Conservation (phyloP, 2,888 invertebrate species). For the Plebejus melissa region DNA sequence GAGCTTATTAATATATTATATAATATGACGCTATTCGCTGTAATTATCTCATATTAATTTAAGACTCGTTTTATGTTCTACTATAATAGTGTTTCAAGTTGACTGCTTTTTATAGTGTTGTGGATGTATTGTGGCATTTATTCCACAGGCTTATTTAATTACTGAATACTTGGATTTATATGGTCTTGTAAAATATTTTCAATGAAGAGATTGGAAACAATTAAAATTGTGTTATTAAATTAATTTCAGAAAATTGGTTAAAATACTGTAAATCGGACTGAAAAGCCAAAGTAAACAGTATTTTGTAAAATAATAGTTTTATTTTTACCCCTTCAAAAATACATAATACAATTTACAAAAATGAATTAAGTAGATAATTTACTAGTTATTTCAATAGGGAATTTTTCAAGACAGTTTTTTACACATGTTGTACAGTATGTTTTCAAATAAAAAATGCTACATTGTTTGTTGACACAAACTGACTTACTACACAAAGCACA, state of each 20-base stretch:
- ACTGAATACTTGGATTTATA: conserved; percentile 50
- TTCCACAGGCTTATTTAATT: conserved; percentile 52
- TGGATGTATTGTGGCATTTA: conserved; percentile 46
- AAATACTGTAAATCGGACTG: conserved; percentile 77
- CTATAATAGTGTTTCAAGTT: conserved; percentile 46
- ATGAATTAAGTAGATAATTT: conserved; percentile 70
- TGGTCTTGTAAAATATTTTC: conserved; percentile 57
- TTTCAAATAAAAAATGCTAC: conserved; percentile 89
- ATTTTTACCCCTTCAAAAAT: conserved; percentile 30
- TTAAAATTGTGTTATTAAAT: conserved; percentile 69
- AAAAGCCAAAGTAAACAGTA: conserved; percentile 79
- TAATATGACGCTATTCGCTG: conserved; percentile 60
- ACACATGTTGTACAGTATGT: conserved; percentile 87
- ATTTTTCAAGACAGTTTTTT: conserved; percentile 70
- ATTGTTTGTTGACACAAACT: conserved; percentile 86
- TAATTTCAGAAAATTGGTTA: conserved; percentile 66
- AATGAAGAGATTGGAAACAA: conserved; percentile 60
- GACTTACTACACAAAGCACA: conserved; percentile 83
- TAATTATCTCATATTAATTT: conserved; percentile 74
- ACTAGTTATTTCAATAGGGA: conserved; percentile 84
- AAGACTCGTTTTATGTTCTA: conserved; percentile 60
- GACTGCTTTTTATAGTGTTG: conserved; percentile 44
- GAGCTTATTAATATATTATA: conserved; percentile 77
- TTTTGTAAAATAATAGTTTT: conserved; percentile 54
- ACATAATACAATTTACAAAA: neutral